These are phyloP conservation scores for Hirundichthys speculiger DNA, from an alignment of 2,113 vertebrate species.

Conservation along the genomic window DNA sequence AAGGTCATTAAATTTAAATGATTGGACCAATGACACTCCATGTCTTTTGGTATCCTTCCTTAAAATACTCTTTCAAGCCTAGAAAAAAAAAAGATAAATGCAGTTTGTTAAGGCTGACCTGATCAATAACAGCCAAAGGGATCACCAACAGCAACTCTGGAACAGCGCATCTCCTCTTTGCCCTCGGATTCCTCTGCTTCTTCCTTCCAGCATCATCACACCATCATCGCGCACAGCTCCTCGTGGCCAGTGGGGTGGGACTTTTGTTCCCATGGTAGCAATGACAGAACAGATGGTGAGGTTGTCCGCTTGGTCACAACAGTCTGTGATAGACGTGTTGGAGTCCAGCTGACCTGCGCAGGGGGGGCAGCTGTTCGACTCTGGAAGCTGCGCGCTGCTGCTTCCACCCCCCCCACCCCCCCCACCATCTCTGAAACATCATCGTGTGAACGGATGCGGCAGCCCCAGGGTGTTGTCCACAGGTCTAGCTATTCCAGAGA, in stretches of 20 bases:
- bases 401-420: too few relatives aligned
- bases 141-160: constrained; percentile 21
- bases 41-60: constrained; percentile 3
- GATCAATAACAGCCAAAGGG: background rate
- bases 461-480: constrained; percentile 2
- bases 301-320: constrained; percentile 50
- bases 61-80: background rate
- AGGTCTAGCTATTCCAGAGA: background rate
- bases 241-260: constrained; percentile 56
- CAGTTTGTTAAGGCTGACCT: background rate
- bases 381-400: constrained; percentile 59
- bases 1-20: constrained; percentile 22
- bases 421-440: constrained; percentile 20
- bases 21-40: constrained; percentile 7
- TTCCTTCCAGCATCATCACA: constrained; percentile 3
- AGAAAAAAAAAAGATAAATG: background rate
- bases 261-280: constrained; percentile 50
- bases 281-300: constrained; percentile 77
- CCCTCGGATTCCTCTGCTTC: constrained; percentile 1
- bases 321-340: constrained; percentile 56
- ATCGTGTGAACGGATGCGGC: constrained; percentile 10
- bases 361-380: constrained; percentile 80
- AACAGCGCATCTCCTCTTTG: constrained; percentile 18
- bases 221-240: constrained; percentile 20
- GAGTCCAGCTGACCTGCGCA: constrained; percentile 81